Base-by-base conservation (phyloP, 2,888 invertebrate species). In the Romanomermis culicivorax region DNA sequence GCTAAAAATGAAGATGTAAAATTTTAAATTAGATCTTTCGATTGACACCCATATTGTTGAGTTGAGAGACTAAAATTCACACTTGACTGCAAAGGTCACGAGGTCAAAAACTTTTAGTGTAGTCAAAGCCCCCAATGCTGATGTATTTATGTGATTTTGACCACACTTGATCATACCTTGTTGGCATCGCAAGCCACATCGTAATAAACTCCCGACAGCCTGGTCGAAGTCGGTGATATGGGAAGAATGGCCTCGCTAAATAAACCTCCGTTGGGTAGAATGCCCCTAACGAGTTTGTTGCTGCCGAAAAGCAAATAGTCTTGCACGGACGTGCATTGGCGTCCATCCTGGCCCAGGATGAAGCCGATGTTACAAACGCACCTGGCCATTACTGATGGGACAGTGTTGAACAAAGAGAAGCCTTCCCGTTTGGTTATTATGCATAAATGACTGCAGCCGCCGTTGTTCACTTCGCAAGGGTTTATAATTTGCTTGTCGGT, bases 301-400 rank as follows among this genome's bases (percentile, higher is more conserved):
- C 63, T 62, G n/a, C 63, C 63, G 61, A 65, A 67, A 29, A 67
- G 56, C n/a, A 67, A 58, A 54, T 65, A 67, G 53, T 65, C 64
- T 42, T 63, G 62, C 1, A 65, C 61, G 1, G 42, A 17, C 14
- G 84, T 79, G 68, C 93, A 95, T 1, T 85, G 88, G 67, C 81
- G 83, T 62, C 78, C 78, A 67, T 89, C 84, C 0, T 4, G 2
- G 26, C 63, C 61, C 57, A 71, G 57, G 52, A 87, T 70, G 72
- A 83, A 93, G 64, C 89, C 87, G 70, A 93, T 88, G 0, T 95
- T 93, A 69, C 97, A 97, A 1, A 82, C 83, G 67, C 97, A 97
- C 7, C 66, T 62, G 56, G 53, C 53, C 36, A 11, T 27, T 11
- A 23, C 23, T 11, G 45, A 7, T 17, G 36, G 11, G 36, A 7